A percentile compares a stretch with the other conserved stretches of the same genome.
Conservation (phyloP, 2,888 invertebrate species). For the Andrena bucephala region DNA sequence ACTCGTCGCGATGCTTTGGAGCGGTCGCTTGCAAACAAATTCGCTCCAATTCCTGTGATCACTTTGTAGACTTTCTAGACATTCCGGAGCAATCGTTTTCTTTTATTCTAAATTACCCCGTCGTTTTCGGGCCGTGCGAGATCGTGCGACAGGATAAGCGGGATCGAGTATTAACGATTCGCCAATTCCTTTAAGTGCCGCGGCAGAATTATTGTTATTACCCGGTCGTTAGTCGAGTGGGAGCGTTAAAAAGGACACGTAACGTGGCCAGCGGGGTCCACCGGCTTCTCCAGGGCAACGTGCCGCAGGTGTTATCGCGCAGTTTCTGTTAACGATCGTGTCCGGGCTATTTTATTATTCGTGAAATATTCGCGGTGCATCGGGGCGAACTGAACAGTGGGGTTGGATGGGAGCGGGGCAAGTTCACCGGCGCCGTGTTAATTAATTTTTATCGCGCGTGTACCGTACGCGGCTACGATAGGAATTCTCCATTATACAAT, state of each 20-base stretch:
- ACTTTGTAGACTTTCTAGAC: too few species aligned
- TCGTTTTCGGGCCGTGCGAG: not conserved
- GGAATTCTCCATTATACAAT: conserved; percentile 66
- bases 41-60: too few species aligned
- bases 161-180: conserved; percentile 20
- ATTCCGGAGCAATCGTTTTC: not conserved
- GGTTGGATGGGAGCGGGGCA: not conserved
- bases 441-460: conserved; percentile 71
- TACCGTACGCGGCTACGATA: conserved; percentile 50
- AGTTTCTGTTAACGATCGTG: conserved; percentile 67
- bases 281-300: conserved; percentile 8
- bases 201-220: conserved; percentile 34
- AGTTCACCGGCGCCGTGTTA: conserved; percentile 62
- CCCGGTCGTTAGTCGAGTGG: conserved; percentile 6
- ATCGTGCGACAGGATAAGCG: not conserved
- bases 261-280: conserved; percentile 7
- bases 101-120: not conserved
- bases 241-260: conserved; percentile 31
- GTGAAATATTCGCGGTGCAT: conserved; percentile 64
- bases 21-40: too few species aligned
- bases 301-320: conserved; percentile 61
- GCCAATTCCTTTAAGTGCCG: conserved; percentile 40
- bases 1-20: not conserved
- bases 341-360: conserved; percentile 68
- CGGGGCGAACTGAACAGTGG: not conserved